Evolutionary conservation across 2,888 invertebrate species (phyloP).

Genomic region (Agapostemon virescens): DNA sequence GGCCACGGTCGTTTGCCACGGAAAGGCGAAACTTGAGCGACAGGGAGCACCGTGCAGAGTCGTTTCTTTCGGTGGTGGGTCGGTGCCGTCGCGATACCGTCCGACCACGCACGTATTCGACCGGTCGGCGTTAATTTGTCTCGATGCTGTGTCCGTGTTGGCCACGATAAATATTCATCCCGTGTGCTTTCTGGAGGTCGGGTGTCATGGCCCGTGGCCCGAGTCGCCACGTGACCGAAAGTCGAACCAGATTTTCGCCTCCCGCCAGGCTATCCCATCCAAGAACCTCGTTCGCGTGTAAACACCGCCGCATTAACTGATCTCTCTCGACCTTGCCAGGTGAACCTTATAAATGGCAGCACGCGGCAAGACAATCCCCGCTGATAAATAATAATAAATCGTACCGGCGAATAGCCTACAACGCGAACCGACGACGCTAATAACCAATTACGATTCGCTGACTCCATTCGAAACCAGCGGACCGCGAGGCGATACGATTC

Average conservation of each 20-base stretch:
- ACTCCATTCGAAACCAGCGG: background rate
- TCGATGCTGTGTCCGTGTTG: conserved; percentile 28
- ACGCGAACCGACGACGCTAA: conserved; percentile 1
- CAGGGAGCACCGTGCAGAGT: too few relatives aligned
- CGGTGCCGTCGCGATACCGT: conserved; percentile 13
- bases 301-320: background rate
- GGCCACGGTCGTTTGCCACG: too few relatives aligned
- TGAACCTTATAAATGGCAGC: background rate
- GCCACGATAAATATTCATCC: conserved; percentile 64
- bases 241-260: conserved; percentile 26
- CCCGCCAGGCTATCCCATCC: background rate
- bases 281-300: background rate
- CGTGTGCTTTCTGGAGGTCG: conserved; percentile 48
- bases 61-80: background rate
- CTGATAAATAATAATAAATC: background rate
- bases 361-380: background rate
- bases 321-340: background rate
- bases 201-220: conserved; percentile 46
- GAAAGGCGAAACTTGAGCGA: too few relatives aligned
- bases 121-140: conserved; percentile 62
- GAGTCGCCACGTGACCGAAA: conserved; percentile 48
- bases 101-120: conserved; percentile 35
- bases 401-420: background rate
- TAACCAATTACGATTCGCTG: conserved; percentile 4
- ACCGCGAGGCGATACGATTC: background rate